Base-by-base conservation (phyloP, 1,140 invertebrate genomes). In the Macrostomum lignano region DNA sequence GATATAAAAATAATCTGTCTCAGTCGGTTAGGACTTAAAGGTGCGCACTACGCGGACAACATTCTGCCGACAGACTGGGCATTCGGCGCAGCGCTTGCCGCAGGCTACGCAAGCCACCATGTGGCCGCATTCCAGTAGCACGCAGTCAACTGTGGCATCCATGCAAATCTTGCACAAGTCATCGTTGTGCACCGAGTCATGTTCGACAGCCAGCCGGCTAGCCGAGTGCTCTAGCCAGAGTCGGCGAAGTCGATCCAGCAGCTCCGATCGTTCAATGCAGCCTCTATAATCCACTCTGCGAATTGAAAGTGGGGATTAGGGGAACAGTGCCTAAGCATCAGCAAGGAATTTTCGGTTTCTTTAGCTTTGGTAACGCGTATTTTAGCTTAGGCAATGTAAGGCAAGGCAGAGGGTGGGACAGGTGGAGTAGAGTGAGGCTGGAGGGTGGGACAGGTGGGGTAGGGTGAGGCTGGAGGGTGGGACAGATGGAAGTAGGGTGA, bases 101-200 rank as follows among this genome's bases (percentile, higher is more conserved):
- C 77, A 82, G 24, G 65, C 61, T n/a, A 73, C 73, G 58, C 78
- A 84, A 2, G 76, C 72, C 7, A 74, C 72, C 65, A 81, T 76
- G 53, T 86, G 78, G 3, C 77, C 77, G 60, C 78, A 84, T 54
- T 84, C 76, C 35, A 84, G 58, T 43, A 84, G 66, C n/a, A 82
- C 74, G 59, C 76, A 82, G 55, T 84, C 74, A 36, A 84, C 70
- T 11, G 71, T 68, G 20, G 72, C 70, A 59, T 79, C 76, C 72
- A 81, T 77, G 55, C 78, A 84, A 42, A 84, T 75, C 13, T 23
- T 38, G n/a, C 21, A 33, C 22, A 33, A 7, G 7, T 9, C 13
- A 11, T 15, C 21, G 25, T 24, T 28, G 14, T 15, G 7, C 26
- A 15, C 7, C 26, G 19, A 15, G 9, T 5, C 15, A 9, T 15